phyloP scores from a whole-genome alignment of 1,140 invertebrate species.

The Hesperophylax magnus region DNA sequence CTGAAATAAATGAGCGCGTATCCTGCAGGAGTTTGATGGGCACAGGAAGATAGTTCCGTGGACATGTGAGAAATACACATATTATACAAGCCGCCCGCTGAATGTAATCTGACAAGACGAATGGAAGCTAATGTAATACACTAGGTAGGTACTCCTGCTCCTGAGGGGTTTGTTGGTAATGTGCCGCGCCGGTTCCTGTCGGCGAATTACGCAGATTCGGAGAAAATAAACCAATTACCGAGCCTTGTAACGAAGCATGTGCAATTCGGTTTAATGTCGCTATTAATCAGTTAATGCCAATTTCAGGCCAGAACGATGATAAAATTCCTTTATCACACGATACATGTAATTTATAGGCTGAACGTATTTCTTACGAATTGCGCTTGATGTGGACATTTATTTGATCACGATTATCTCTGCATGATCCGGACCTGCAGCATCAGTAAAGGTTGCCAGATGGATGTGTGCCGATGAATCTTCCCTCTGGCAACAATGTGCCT shows the following conservation, averaged over 20 bases:
- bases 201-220: not conserved
- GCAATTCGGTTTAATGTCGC: not conserved
- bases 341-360: too few relatives aligned
- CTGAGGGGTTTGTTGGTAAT: too few relatives aligned
- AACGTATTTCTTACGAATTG: too few relatives aligned
- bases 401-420: too few relatives aligned
- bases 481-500: slow-evolving; percentile 28
- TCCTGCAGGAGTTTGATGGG: slow-evolving; percentile 38
- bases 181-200: not conserved
- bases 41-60: slow-evolving; percentile 39
- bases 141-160: slow-evolving; percentile 26
- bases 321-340: too few relatives aligned
- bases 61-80: slow-evolving; percentile 42
- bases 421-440: not conserved
- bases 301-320: too few relatives aligned
- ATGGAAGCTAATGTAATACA: slow-evolving; percentile 53
- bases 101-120: slow-evolving; percentile 56
- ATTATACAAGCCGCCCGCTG: slow-evolving; percentile 44
- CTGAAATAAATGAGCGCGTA: slow-evolving; percentile 37
- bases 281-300: too few relatives aligned
- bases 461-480: slow-evolving; percentile 39
- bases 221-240: slow-evolving; percentile 34
- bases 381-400: too few relatives aligned
- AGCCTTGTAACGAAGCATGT: not conserved
- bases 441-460: slow-evolving; percentile 1